phyloP scores from a whole-genome alignment of 2,888 invertebrate genomes.

The Xylota sylvarum region DNA sequence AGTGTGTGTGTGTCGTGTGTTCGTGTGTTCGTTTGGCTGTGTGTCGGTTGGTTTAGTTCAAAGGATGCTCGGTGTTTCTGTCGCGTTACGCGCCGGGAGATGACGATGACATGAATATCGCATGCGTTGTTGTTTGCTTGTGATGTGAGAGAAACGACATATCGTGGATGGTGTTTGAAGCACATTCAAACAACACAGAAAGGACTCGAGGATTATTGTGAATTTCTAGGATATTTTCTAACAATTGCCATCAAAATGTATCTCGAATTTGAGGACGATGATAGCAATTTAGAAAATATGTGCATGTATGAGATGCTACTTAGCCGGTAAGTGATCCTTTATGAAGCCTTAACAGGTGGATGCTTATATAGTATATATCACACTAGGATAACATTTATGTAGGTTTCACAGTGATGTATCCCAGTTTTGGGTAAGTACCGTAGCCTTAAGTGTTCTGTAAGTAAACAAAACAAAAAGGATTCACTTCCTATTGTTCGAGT shows the following conservation, averaged over 20 bases:
- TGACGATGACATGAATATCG: slow-evolving; percentile 72
- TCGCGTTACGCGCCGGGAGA: slow-evolving; percentile 47
- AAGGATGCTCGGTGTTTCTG: slow-evolving; percentile 45
- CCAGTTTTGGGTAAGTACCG: slow-evolving; percentile 59
- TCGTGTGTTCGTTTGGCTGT: too few species aligned
- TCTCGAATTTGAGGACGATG: slow-evolving; percentile 74
- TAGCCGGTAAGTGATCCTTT: slow-evolving; percentile 71
- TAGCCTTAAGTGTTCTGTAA: slow-evolving; percentile 41
- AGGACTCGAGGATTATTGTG: slow-evolving; percentile 24
- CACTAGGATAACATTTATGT: slow-evolving; percentile 16
- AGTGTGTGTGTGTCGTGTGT: slow-evolving; percentile 19
- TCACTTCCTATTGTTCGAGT: slow-evolving; percentile 10
- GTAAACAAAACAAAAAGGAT: slow-evolving; percentile 16
- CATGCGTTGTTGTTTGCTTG: slow-evolving; percentile 71
- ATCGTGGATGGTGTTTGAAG: slow-evolving; percentile 50
- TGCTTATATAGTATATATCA: background rate
- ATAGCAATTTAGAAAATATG: slow-evolving; percentile 75
- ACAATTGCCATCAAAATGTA: slow-evolving; percentile 64
- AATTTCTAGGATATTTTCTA: slow-evolving; percentile 46
- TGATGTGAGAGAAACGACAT: slow-evolving; percentile 55
- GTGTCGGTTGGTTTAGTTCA: background rate
- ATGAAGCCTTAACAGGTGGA: slow-evolving; percentile 58
- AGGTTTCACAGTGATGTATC: slow-evolving; percentile 5
- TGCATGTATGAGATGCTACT: slow-evolving; percentile 76
- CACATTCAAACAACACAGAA: slow-evolving; percentile 44